Conservation (phyloP, 2,797 vertebrate species). For the Sparidentex hasta region DNA sequence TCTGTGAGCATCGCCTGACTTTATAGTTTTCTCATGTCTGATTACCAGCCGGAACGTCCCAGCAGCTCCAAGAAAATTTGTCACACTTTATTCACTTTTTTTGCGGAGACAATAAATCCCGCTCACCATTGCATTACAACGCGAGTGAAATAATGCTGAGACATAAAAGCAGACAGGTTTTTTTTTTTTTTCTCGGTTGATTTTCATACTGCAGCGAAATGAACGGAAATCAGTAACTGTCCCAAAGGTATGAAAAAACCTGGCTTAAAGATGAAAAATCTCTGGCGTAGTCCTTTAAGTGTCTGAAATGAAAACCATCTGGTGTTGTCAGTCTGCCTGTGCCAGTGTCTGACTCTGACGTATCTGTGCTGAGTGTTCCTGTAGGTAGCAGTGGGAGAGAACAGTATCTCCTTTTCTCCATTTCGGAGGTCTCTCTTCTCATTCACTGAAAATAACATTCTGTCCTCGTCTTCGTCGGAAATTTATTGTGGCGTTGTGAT, state of each 20-base stretch:
- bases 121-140: not conserved
- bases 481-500: slow-evolving; percentile 23
- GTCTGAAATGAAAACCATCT: slow-evolving; percentile 31
- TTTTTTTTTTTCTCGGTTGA: not conserved
- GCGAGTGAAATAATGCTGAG: slow-evolving; percentile 4
- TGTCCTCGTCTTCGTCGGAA: slow-evolving; percentile 22
- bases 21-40: slow-evolving; percentile 16
- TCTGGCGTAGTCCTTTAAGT: slow-evolving; percentile 3
- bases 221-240: not conserved
- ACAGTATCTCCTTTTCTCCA: slow-evolving; percentile 15
- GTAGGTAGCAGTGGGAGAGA: slow-evolving; percentile 20
- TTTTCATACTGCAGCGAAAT: not conserved
- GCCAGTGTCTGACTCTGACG: slow-evolving; percentile 12
- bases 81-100: slow-evolving; percentile 2
- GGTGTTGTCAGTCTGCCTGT: slow-evolving; percentile 27
- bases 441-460: slow-evolving; percentile 24
- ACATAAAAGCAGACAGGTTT: not conserved
- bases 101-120: not conserved
- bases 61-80: slow-evolving; percentile 21
- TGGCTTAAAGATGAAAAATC: not conserved
- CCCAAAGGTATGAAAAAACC: not conserved
- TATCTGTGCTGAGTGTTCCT: slow-evolving; percentile 13
- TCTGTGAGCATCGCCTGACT: slow-evolving; percentile 29
- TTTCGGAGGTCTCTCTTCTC: slow-evolving; percentile 15
- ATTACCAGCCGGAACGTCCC: not conserved